Percentiles rank a stretch among this genome's conserved stretches.
These are phyloP conservation scores for Polylopha cassiicola DNA, from an alignment of 2,888 invertebrate species.

Conservation along the genomic window DNA sequence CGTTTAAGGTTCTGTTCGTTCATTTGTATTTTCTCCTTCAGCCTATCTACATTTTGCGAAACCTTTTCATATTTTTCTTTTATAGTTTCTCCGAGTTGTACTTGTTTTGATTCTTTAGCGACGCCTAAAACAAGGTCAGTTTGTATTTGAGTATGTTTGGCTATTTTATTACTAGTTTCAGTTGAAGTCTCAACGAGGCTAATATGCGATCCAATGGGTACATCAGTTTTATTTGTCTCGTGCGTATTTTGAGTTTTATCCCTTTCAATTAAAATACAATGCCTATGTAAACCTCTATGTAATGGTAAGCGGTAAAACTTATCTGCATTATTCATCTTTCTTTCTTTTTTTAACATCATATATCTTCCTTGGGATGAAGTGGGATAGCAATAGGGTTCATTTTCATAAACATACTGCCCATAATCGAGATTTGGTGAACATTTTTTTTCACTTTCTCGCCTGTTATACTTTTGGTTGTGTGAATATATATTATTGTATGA, in stretches of 20 bases:
- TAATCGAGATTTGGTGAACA: no score
- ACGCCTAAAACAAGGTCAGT: no score
- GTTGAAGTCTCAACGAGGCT: no score
- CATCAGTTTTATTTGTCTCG: no score
- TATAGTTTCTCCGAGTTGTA: conserved; percentile 20
- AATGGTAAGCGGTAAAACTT: not conserved
- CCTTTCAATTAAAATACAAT: no score
- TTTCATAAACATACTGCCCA: conserved; percentile 27
- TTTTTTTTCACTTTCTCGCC: not conserved
- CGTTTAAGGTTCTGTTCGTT: conserved; percentile 26
- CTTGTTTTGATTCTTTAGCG: not conserved
- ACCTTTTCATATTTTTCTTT: conserved; percentile 30
- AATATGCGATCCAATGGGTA: no score
- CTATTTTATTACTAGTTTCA: no score
- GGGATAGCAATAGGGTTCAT: conserved; percentile 37
- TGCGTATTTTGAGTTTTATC: no score
- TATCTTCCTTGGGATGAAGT: conserved; percentile 43
- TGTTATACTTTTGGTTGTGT: not conserved
- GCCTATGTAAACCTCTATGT: no score
- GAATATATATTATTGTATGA: not conserved
- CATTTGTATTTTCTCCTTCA: conserved; percentile 30
- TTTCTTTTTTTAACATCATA: conserved; percentile 34
- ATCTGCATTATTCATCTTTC: conserved; percentile 17
- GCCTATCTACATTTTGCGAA: conserved; percentile 29
- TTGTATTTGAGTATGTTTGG: no score